Evolutionary conservation across 2,888 invertebrate genomes (phyloP).

Genomic region (Strigamia transsilvanica): DNA sequence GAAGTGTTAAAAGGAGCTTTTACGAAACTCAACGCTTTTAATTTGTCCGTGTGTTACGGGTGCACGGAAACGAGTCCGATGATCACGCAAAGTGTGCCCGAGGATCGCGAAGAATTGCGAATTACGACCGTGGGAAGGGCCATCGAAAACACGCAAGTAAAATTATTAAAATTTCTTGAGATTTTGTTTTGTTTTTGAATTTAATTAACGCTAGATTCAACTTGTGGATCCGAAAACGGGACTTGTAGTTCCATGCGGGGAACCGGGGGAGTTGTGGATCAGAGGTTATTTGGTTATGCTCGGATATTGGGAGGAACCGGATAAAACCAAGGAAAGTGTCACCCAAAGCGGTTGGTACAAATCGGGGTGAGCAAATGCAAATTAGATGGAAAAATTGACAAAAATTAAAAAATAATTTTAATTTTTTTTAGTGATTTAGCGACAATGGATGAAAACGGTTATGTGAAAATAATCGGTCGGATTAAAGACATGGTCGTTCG

Average conservation of each 20-base stretch:
- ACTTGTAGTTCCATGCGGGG: slow-evolving; percentile 74
- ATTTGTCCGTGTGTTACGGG: slow-evolving; percentile 67
- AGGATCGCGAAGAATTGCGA: slow-evolving; percentile 66
- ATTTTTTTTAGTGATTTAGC: slow-evolving; percentile 63
- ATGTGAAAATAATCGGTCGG: slow-evolving; percentile 66
- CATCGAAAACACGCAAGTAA: slow-evolving; percentile 68
- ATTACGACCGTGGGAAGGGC: slow-evolving; percentile 69
- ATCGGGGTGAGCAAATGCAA: slow-evolving; percentile 71
- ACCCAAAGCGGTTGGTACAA: slow-evolving; percentile 78
- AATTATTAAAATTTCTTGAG: neutral
- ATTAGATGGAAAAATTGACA: neutral
- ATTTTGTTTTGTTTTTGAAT: neutral
- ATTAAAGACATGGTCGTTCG: slow-evolving; percentile 68
- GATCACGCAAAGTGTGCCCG: slow-evolving; percentile 66
- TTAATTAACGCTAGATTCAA: slow-evolving; percentile 57
- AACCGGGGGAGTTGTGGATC: slow-evolving; percentile 77
- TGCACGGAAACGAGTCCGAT: slow-evolving; percentile 72
- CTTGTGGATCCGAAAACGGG: slow-evolving; percentile 62
- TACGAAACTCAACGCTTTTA: neutral
- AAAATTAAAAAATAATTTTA: neutral
- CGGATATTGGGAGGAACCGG: slow-evolving; percentile 81
- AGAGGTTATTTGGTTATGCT: slow-evolving; percentile 82
- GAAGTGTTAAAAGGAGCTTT: slow-evolving; percentile 5
- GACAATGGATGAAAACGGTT: slow-evolving; percentile 67
- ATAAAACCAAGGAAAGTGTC: slow-evolving; percentile 75